phyloP scores from a whole-genome alignment of 2,113 vertebrate genomes.

The Gopherus flavomarginatus region DNA sequence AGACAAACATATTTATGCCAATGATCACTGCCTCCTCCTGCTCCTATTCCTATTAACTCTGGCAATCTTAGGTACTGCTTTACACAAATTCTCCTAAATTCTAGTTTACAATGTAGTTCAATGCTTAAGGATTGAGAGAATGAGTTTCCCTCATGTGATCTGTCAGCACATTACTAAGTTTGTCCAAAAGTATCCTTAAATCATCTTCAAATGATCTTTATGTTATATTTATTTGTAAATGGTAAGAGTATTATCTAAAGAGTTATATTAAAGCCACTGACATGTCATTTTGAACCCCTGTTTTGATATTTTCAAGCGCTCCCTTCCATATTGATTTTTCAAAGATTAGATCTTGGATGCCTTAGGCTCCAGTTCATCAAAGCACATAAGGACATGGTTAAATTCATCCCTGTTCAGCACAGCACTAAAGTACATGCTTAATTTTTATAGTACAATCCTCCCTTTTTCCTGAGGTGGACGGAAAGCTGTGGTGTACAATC shows the following conservation, averaged over 20 bases:
- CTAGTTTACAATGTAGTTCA: background rate
- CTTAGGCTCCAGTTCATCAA: background rate
- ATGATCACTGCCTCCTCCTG: background rate
- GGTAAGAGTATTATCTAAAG: background rate
- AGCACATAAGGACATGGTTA: background rate
- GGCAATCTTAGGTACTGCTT: background rate
- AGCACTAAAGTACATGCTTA: background rate
- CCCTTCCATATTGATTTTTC: background rate
- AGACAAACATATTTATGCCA: background rate
- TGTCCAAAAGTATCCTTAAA: background rate
- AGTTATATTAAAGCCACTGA: background rate
- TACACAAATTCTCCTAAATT: background rate
- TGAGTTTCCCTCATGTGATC: accelerated
- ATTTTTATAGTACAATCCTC: background rate
- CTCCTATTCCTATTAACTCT: background rate
- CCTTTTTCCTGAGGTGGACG: background rate
- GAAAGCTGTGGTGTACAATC: background rate
- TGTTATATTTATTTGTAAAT: background rate
- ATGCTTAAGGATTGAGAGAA: background rate
- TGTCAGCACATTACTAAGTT: background rate
- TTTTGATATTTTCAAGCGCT: background rate
- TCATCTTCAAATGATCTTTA: background rate
- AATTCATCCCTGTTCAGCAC: no score
- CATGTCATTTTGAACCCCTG: background rate
- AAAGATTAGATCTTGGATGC: background rate